Percentiles rank a stretch among this genome's conserved stretches.
Conservation (phyloP, 2,113 vertebrate genomes). For the Stictonetta naevosa region DNA sequence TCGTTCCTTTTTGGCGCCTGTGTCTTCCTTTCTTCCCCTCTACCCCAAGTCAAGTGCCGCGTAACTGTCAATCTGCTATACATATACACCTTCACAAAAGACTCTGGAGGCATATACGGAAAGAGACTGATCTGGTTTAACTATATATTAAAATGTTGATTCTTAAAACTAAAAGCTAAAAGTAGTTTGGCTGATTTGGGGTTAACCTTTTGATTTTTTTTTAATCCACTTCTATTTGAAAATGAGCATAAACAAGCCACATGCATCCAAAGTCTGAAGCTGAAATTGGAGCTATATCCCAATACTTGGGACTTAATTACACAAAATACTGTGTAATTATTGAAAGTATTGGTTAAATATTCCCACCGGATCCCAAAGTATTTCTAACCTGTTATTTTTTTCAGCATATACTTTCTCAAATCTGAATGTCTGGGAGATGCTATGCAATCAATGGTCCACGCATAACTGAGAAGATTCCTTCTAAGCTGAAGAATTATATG, state of each 20-base stretch:
- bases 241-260: neutral
- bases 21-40: constrained; percentile 14
- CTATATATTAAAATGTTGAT: neutral
- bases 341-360: constrained; percentile 38
- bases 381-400: constrained; percentile 75
- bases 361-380: constrained; percentile 51
- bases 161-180: neutral
- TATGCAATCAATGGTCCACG: constrained; percentile 74
- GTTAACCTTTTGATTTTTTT: neutral
- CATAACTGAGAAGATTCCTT: constrained; percentile 72
- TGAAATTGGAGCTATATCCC: neutral
- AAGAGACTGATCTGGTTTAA: neutral
- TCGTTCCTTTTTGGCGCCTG: constrained; percentile 27
- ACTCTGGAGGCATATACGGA: neutral
- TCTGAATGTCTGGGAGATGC: constrained; percentile 75
- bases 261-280: neutral
- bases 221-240: neutral
- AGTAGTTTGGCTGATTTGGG: constrained; percentile 5
- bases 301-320: neutral
- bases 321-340: neutral
- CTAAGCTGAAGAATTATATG: constrained; percentile 65
- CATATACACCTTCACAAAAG: neutral
- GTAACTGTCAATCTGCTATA: neutral
- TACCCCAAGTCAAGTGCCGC: neutral
- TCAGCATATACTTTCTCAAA: constrained; percentile 77